A percentile compares a stretch with the other conserved stretches of the same genome.
phyloP scores from a whole-genome alignment of 64 coral and sea anemone genomes.

The Montipora cactus region DNA sequence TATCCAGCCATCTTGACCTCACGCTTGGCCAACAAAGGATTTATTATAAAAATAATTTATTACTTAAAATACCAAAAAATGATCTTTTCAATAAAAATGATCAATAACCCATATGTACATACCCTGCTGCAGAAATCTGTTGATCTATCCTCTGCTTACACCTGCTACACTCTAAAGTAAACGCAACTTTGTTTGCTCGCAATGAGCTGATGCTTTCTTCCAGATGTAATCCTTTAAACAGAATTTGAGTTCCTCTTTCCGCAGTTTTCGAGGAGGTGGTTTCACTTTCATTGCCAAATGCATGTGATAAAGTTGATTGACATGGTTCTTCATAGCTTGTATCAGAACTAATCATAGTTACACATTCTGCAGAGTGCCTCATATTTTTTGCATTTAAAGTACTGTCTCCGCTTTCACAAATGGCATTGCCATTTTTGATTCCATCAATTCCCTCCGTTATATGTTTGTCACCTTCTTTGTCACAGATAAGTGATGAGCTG shows the following conservation, averaged over 20 bases:
- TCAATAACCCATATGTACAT: background rate
- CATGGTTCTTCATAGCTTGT: background rate
- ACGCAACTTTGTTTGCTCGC: slow-evolving; percentile 55
- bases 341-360: background rate
- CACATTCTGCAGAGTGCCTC: background rate
- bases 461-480: background rate
- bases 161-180: slow-evolving; percentile 85
- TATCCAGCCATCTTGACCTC: too few relatives aligned
- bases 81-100: background rate
- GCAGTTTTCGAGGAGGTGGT: background rate
- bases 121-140: slow-evolving; percentile 43
- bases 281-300: background rate
- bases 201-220: slow-evolving; percentile 85
- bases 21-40: too few relatives aligned
- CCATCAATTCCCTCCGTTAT: background rate
- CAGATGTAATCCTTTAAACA: slow-evolving; percentile 80
- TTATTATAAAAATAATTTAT: background rate
- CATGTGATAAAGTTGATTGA: background rate
- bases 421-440: background rate
- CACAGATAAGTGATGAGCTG: background rate
- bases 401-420: background rate
- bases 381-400: background rate
- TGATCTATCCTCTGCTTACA: slow-evolving; percentile 78
- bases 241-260: slow-evolving; percentile 88
- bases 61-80: background rate